Percentiles rank a stretch among this genome's conserved stretches.
Evolutionary conservation across 2,113 vertebrate genomes (phyloP).

Genomic region (Saguinus midas): DNA sequence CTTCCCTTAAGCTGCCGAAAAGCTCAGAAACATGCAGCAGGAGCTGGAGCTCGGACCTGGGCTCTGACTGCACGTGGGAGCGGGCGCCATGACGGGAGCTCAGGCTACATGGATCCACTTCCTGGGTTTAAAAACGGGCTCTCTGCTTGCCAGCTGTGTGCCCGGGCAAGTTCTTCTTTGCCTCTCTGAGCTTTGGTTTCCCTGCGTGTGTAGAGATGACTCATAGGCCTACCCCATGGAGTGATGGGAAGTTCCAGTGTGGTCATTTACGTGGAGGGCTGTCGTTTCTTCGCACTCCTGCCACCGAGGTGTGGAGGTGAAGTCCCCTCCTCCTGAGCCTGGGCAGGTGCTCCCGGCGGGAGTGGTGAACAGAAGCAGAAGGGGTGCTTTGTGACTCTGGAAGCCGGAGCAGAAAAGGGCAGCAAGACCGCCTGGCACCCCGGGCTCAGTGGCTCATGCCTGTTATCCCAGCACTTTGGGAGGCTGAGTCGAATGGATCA

Average conservation of each 20-base stretch:
- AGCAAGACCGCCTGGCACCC: too few species aligned
- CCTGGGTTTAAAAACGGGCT: neutral
- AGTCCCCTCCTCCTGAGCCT: neutral
- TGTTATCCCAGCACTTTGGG: too few species aligned
- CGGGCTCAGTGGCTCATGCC: too few species aligned
- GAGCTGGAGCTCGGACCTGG: neutral
- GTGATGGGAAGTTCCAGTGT: neutral
- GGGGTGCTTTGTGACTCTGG: neutral
- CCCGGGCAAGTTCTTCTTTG: neutral
- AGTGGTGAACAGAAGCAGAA: neutral
- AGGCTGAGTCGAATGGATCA: too few species aligned
- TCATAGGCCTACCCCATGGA: neutral
- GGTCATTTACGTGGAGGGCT: neutral
- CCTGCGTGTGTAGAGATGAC: neutral
- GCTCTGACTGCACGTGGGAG: neutral
- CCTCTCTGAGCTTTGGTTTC: neutral
- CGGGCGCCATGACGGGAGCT: neutral
- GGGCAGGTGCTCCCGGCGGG: neutral
- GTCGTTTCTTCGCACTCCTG: neutral
- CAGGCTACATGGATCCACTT: neutral
- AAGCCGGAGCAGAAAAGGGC: neutral
- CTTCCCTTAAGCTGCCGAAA: neutral
- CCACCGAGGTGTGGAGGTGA: neutral
- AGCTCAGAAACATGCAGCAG: neutral
- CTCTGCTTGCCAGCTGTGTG: neutral